Conservation (phyloP, 2,113 vertebrate genomes). For the Gadus macrocephalus region DNA sequence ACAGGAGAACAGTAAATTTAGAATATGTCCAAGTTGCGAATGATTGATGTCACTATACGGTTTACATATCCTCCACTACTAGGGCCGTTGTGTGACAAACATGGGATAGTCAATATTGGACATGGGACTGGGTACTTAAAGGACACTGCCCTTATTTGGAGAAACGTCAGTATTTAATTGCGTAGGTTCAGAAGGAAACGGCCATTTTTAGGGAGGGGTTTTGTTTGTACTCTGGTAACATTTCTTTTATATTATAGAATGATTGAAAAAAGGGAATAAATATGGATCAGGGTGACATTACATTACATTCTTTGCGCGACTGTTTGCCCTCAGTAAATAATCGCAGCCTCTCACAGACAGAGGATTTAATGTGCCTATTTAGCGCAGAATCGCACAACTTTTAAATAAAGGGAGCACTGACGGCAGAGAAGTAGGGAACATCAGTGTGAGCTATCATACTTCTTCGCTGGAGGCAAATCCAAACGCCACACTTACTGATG, state of each 20-base stretch:
- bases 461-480: slow-evolving; percentile 54
- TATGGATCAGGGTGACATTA: too few species aligned
- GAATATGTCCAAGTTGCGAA: slow-evolving; percentile 69
- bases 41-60: slow-evolving; percentile 67
- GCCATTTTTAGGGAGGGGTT: too few species aligned
- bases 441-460: slow-evolving; percentile 66
- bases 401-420: slow-evolving; percentile 54
- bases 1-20: slow-evolving; percentile 47
- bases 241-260: too few species aligned
- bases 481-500: slow-evolving; percentile 54
- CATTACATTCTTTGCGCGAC: slow-evolving; percentile 1
- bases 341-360: slow-evolving; percentile 42
- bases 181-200: too few species aligned
- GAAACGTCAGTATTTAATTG: too few species aligned
- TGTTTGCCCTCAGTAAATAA: slow-evolving; percentile 51
- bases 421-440: slow-evolving; percentile 45
- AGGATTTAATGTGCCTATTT: slow-evolving; percentile 67
- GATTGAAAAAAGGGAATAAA: too few species aligned
- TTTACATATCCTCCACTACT: too few species aligned
- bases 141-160: too few species aligned
- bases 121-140: too few species aligned
- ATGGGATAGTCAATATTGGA: too few species aligned
- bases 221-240: too few species aligned
- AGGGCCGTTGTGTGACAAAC: too few species aligned
- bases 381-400: slow-evolving; percentile 56